A percentile compares a stretch with the other conserved stretches of the same genome.
phyloP scores from a whole-genome alignment of 2,797 vertebrate genomes.

The Coregonus ussuriensis region DNA sequence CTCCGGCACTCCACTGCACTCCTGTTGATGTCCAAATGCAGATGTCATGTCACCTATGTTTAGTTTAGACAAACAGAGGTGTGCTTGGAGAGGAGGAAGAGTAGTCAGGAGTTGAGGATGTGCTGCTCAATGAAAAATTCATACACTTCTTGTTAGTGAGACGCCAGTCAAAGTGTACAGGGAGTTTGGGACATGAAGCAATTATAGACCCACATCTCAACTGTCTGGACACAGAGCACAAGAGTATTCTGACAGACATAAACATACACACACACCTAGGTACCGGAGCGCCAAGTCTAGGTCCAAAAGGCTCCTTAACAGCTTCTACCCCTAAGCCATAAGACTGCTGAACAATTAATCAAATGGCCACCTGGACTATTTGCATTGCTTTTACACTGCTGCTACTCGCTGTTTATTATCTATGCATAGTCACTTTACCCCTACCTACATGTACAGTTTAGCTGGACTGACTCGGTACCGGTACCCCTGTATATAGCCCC shows the following conservation, averaged over 20 bases:
- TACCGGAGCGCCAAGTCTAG: too few relatives aligned
- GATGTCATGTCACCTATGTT: conserved; percentile 90
- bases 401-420: too few relatives aligned
- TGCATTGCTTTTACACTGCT: too few relatives aligned
- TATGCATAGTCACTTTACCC: too few relatives aligned
- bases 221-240: conserved; percentile 55
- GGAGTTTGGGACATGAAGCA: conserved; percentile 91
- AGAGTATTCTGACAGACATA: conserved; percentile 58
- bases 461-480: too few relatives aligned
- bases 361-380: too few relatives aligned
- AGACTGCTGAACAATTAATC: too few relatives aligned
- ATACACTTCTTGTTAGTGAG: conserved; percentile 83
- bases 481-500: too few relatives aligned
- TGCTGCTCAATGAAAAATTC: conserved; percentile 92
- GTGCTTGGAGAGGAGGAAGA: conserved; percentile 75
- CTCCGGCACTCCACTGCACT: conserved; percentile 84
- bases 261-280: conserved; percentile 39
- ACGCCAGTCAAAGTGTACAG: conserved; percentile 87
- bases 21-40: conserved; percentile 70
- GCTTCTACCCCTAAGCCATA: too few relatives aligned
- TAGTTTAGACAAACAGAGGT: conserved; percentile 89
- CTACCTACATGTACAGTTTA: too few relatives aligned
- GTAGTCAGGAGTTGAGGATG: conserved; percentile 60
- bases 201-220: conserved; percentile 85
- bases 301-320: too few relatives aligned